phyloP scores from a whole-genome alignment of 2,797 vertebrate species.

The Sebastes hubbsi region DNA sequence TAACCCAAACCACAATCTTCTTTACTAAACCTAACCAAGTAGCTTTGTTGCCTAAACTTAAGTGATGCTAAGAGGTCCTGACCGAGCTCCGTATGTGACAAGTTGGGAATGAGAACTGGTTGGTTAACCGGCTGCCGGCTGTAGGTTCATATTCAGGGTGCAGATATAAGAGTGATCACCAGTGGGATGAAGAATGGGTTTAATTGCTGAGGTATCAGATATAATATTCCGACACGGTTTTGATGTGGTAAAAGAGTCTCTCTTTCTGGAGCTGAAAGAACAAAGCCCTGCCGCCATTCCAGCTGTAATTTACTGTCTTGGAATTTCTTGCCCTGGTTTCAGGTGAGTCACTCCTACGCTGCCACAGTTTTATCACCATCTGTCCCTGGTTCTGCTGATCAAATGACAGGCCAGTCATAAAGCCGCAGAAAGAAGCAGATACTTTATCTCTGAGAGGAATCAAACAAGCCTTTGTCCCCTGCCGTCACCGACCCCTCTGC shows the following conservation, averaged over 20 bases:
- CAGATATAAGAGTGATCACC: background rate
- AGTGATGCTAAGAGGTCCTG: background rate
- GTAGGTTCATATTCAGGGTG: background rate
- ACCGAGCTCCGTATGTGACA: no score
- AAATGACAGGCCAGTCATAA: slow-evolving; percentile 60
- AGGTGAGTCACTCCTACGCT: slow-evolving; percentile 52
- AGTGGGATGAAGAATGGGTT: background rate
- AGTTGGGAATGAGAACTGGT: background rate
- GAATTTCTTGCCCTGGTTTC: slow-evolving; percentile 62
- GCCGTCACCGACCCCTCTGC: slow-evolving; percentile 18
- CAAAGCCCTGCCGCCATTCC: slow-evolving; percentile 40
- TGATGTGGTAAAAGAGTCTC: slow-evolving; percentile 29
- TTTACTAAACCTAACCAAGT: background rate
- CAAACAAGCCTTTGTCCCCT: slow-evolving; percentile 64
- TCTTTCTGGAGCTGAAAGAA: slow-evolving; percentile 28
- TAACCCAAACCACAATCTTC: background rate
- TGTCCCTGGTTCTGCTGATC: slow-evolving; percentile 53
- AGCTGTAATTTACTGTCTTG: slow-evolving; percentile 60
- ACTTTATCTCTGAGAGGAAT: slow-evolving; percentile 56
- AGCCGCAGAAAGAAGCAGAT: slow-evolving; percentile 35
- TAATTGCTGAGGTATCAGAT: slow-evolving; percentile 24
- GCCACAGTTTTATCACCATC: slow-evolving; percentile 57
- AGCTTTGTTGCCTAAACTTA: no score
- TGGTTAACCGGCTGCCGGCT: background rate
- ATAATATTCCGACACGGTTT: background rate